A percentile compares a stretch with the other conserved stretches of the same genome.
These are phyloP conservation scores for Copsychus sechellarum DNA, from an alignment of 2,113 vertebrate species.

Conservation along the genomic window DNA sequence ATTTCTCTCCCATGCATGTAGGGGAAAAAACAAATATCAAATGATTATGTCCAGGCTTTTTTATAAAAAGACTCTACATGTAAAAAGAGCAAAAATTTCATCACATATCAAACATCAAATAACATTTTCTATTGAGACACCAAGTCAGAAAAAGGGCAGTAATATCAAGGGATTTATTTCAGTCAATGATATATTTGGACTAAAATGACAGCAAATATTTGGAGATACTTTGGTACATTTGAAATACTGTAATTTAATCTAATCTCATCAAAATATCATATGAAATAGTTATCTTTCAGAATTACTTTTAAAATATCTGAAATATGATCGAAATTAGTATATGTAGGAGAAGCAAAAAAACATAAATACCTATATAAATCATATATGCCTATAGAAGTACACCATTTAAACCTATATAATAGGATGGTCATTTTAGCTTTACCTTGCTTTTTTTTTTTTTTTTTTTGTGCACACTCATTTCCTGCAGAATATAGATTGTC, in stretches of 20 bases:
- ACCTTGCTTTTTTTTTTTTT: background rate
- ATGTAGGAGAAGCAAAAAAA: background rate
- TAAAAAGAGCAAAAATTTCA: background rate
- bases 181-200: background rate
- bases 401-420: background rate
- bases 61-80: background rate
- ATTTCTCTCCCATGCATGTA: background rate
- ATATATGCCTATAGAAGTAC: background rate
- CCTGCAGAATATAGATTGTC: background rate
- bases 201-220: background rate
- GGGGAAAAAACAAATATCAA: background rate
- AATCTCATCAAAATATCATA: background rate
- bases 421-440: background rate
- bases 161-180: background rate
- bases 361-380: background rate
- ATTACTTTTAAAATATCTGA: background rate
- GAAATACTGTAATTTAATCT: background rate
- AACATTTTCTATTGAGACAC: background rate
- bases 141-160: background rate
- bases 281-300: background rate
- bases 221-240: background rate
- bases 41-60: background rate
- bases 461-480: background rate
- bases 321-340: background rate
- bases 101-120: background rate